These are phyloP conservation scores for Cephalopterus ornatus DNA, from an alignment of 2,113 vertebrate genomes.

Conservation along the genomic window DNA sequence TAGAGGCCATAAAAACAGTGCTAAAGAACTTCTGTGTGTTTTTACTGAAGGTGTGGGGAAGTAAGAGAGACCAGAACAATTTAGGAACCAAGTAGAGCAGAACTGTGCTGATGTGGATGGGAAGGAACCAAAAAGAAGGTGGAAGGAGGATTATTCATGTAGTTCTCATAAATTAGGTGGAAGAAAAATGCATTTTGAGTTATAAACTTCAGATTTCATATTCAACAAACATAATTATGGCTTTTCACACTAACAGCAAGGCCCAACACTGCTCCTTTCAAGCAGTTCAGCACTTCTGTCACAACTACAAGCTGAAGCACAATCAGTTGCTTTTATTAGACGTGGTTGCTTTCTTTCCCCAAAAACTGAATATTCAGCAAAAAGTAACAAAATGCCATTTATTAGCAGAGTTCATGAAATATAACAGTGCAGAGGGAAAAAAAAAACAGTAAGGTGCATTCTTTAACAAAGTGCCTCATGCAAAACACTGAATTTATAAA, in stretches of 20 bases:
- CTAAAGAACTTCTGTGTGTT: conserved; percentile 3
- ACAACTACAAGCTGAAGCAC: background rate
- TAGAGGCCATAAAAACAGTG: background rate
- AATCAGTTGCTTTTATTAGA: background rate
- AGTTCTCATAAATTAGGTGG: background rate
- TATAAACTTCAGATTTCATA: background rate
- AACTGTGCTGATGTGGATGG: background rate
- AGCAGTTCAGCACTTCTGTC: background rate
- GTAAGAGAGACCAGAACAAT: background rate
- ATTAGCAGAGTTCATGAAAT: background rate
- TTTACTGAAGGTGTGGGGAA: background rate
- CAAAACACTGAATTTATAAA: conserved; percentile 59
- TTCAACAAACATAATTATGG: background rate
- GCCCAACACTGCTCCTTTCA: background rate
- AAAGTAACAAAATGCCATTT: conserved; percentile 18
- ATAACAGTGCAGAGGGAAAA: background rate
- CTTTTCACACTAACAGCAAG: background rate
- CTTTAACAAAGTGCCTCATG: conserved; percentile 62
- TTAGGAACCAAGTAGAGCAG: background rate
- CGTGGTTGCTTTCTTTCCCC: background rate
- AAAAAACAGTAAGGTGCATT: conserved; percentile 23
- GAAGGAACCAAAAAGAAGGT: background rate
- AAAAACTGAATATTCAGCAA: background rate
- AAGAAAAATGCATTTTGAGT: background rate
- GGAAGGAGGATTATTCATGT: background rate